Percentiles rank a stretch among this genome's conserved stretches.
Evolutionary conservation across 2,888 invertebrate species (phyloP).

Genomic region (Leistus spinibarbis): DNA sequence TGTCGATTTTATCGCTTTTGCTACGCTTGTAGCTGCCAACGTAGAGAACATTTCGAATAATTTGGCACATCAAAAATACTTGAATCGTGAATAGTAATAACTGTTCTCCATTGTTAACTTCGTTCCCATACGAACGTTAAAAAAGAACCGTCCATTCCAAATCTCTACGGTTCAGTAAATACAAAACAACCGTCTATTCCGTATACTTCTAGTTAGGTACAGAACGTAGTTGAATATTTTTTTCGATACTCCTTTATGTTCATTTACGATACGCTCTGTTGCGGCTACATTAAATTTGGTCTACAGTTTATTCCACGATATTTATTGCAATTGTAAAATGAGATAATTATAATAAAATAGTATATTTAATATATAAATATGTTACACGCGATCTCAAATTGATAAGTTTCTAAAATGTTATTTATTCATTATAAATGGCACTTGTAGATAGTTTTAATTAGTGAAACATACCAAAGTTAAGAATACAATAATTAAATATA

Average conservation of each 20-base stretch:
- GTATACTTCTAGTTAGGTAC: constrained; percentile 13
- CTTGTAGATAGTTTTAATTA: too few relatives aligned
- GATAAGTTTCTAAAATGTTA: too few relatives aligned
- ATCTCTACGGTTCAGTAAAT: constrained; percentile 20
- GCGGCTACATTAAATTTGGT: neutral
- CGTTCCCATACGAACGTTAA: constrained; percentile 18
- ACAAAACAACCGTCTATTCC: constrained; percentile 25
- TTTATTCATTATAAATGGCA: too few relatives aligned
- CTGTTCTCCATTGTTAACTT: constrained; percentile 20
- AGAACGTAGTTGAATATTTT: neutral
- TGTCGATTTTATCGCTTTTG: too few relatives aligned
- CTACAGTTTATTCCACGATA: neutral
- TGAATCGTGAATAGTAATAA: constrained; percentile 4
- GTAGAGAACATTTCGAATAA: too few relatives aligned
- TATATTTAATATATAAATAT: neutral
- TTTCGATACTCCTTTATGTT: neutral
- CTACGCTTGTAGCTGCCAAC: too few relatives aligned
- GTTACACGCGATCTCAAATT: too few relatives aligned
- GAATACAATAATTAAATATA: too few relatives aligned
- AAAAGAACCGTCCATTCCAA: neutral
- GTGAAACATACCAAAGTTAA: too few relatives aligned
- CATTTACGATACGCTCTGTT: constrained; percentile 15
- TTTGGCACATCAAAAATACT: neutral
- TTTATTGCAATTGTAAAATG: neutral
- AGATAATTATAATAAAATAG: neutral